phyloP scores from a whole-genome alignment of 2,797 vertebrate genomes.

The Cyprinella venusta region DNA sequence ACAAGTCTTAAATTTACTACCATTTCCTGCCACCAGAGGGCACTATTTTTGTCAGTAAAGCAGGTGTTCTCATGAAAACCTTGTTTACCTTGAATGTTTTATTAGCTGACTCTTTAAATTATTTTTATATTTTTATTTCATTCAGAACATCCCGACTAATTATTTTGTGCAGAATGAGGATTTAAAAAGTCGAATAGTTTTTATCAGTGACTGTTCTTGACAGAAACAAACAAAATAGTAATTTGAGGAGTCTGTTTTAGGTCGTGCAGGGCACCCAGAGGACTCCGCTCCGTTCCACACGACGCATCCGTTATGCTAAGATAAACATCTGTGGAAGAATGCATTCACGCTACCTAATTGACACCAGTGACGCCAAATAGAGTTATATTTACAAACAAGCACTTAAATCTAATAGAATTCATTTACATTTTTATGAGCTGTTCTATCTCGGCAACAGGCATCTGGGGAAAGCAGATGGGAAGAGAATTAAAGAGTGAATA shows the following conservation, averaged over 20 bases:
- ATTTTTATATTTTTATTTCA: neutral
- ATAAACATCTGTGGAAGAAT: constrained; percentile 56
- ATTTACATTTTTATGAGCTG: constrained; percentile 66
- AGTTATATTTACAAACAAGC: constrained; percentile 63
- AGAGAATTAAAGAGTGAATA: constrained; percentile 64
- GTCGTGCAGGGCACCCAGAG: constrained; percentile 8
- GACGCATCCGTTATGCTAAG: constrained; percentile 29
- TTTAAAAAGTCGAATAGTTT: neutral
- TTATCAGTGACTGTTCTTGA: neutral
- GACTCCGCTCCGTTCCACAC: constrained; percentile 23
- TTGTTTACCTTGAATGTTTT: neutral
- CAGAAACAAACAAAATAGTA: neutral
- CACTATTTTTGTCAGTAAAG: constrained; percentile 21
- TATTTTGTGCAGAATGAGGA: neutral
- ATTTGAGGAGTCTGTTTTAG: neutral
- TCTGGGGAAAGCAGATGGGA: constrained; percentile 59
- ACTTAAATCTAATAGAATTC: constrained; percentile 62
- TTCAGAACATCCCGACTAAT: neutral
- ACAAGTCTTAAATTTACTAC: neutral
- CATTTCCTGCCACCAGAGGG: constrained; percentile 53
- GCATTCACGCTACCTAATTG: constrained; percentile 50
- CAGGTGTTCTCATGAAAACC: neutral
- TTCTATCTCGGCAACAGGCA: constrained; percentile 62
- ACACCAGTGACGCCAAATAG: constrained; percentile 56
- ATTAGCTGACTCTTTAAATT: neutral